A percentile compares a stretch with the other conserved stretches of the same genome.
These are phyloP conservation scores for Astropecten irregularis DNA, from an alignment of 53 echinoderm and acorn worm genomes.

Conservation along the genomic window DNA sequence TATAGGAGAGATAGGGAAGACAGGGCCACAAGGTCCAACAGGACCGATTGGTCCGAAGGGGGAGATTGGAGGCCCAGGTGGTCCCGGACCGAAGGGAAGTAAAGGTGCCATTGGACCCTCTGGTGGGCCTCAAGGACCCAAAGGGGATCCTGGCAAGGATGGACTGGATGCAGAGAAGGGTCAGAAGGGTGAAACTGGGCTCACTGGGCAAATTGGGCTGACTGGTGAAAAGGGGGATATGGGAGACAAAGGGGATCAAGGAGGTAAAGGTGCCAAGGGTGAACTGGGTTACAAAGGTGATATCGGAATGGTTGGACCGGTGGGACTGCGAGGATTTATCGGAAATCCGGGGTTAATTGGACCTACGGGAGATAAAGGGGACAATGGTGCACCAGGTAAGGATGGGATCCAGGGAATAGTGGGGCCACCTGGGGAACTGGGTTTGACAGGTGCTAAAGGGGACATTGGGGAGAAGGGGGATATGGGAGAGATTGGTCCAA, in stretches of 20 bases:
- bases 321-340: slow-evolving; percentile 42
- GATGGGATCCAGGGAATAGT: slow-evolving; percentile 7
- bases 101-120: slow-evolving; percentile 31
- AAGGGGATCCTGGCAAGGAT: slow-evolving; percentile 22
- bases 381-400: slow-evolving; percentile 2
- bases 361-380: slow-evolving; percentile 9
- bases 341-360: slow-evolving; percentile 32
- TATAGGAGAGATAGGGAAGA: slow-evolving; percentile 18
- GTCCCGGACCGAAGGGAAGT: slow-evolving; percentile 4
- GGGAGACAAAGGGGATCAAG: slow-evolving; percentile 27
- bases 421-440: slow-evolving; percentile 4
- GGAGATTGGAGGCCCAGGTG: slow-evolving; percentile 13
- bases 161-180: slow-evolving; percentile 27
- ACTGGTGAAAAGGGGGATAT: slow-evolving; percentile 1
- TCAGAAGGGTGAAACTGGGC: slow-evolving; percentile 6
- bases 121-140: slow-evolving; percentile 1
- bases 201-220: neutral
- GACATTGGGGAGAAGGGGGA: neutral
- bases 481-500: slow-evolving; percentile 3
- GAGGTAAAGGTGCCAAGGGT: slow-evolving; percentile 24
- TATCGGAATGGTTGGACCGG: slow-evolving; percentile 44
- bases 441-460: neutral
- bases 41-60: slow-evolving; percentile 23
- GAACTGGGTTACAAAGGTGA: slow-evolving; percentile 43
- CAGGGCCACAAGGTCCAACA: slow-evolving; percentile 4